These are phyloP conservation scores for Ceratothoa steindachneri DNA, from an alignment of 2,888 invertebrate genomes.

Conservation along the genomic window DNA sequence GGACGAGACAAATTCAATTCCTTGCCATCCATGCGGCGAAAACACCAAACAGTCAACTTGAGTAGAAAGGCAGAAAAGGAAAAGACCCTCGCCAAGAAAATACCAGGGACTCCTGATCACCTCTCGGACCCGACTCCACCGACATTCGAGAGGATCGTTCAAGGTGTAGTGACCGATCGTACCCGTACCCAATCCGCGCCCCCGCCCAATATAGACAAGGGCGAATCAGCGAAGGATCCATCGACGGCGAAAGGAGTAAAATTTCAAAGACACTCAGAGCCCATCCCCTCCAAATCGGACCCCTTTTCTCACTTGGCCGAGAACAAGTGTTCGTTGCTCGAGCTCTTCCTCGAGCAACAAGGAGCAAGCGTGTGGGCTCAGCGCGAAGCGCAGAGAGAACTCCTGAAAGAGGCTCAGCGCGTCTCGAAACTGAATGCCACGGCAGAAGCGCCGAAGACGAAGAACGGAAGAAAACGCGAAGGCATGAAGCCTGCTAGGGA, in stretches of 20 bases:
- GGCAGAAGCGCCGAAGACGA: neutral
- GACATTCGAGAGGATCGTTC: slow-evolving; percentile 17
- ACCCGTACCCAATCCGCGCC: slow-evolving; percentile 44
- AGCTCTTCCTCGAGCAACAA: slow-evolving; percentile 45
- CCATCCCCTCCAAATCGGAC: slow-evolving; percentile 34
- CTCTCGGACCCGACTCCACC: slow-evolving; percentile 45
- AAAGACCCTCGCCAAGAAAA: slow-evolving; percentile 30
- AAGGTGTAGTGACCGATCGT: slow-evolving; percentile 30
- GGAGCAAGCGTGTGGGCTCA: slow-evolving; percentile 46
- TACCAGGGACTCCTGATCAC: slow-evolving; percentile 30
- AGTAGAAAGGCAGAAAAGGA: slow-evolving; percentile 31
- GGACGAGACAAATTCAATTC: slow-evolving; percentile 43
- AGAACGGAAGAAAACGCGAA: slow-evolving; percentile 26
- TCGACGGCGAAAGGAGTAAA: slow-evolving; percentile 18
- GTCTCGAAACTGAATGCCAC: slow-evolving; percentile 1
- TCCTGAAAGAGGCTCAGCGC: slow-evolving; percentile 39
- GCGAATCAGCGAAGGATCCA: slow-evolving; percentile 21
- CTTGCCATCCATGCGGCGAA: slow-evolving; percentile 39
- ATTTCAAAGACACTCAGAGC: slow-evolving; percentile 28
- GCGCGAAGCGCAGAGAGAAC: slow-evolving; percentile 37
- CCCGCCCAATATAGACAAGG: slow-evolving; percentile 37
- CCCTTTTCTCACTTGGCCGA: slow-evolving; percentile 40
- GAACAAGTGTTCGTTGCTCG: slow-evolving; percentile 41
- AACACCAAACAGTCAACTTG: slow-evolving; percentile 23
- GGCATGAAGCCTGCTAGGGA: slow-evolving; percentile 11